Percentiles rank a stretch among this genome's conserved stretches.
These are phyloP conservation scores for Podabrus alpinus DNA, from an alignment of 2,888 invertebrate species.

Conservation along the genomic window DNA sequence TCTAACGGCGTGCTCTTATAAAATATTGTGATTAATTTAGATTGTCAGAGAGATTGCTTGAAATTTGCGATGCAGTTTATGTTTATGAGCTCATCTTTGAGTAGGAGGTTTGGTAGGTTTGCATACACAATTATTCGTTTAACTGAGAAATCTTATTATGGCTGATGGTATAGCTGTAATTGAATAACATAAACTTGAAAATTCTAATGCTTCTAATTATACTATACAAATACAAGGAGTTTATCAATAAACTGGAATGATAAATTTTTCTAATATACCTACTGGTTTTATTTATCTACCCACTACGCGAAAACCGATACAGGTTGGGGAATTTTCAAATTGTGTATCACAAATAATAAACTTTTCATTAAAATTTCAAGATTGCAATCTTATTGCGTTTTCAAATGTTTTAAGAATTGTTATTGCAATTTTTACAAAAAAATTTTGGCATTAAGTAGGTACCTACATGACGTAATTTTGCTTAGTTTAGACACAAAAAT, in stretches of 20 bases:
- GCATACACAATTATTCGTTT: constrained; percentile 3
- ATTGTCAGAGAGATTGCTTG: constrained; percentile 34
- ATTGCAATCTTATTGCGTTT: not conserved
- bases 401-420: not conserved
- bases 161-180: constrained; percentile 1
- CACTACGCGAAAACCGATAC: not conserved
- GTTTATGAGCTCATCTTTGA: constrained; percentile 4
- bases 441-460: not conserved
- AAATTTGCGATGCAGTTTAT: constrained; percentile 34
- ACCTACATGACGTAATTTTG: not conserved
- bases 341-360: not conserved
- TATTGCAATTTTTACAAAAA: not conserved
- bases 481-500: not conserved
- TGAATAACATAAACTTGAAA: constrained; percentile 2
- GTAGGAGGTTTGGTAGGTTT: constrained; percentile 5
- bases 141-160: constrained; percentile 3
- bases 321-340: not conserved
- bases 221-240: not conserved
- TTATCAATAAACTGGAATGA: not conserved
- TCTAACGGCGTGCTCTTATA: constrained; percentile 34
- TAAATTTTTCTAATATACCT: not conserved
- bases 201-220: not conserved
- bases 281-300: not conserved
- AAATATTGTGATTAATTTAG: constrained; percentile 39
- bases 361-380: not conserved